Base-by-base conservation (phyloP, 2,888 invertebrate species). In the Cataglyphis altisquamis region DNA sequence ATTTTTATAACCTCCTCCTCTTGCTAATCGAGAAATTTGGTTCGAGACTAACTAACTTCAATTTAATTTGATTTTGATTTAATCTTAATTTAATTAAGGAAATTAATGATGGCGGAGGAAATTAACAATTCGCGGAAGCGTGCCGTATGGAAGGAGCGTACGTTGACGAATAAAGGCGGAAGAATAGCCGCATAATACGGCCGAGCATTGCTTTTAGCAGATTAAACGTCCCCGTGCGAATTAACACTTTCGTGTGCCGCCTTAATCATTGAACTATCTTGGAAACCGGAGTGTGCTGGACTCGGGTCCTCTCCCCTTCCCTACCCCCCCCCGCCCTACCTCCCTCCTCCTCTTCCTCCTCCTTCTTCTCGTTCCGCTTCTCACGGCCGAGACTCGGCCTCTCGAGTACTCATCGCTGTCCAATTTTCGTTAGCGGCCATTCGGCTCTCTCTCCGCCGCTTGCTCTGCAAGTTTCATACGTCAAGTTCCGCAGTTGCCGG, bases 401-500 rank as follows among this genome's bases (percentile, higher is more conserved):
- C 60, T 73, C 21, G 83, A 82, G 86, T 84, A 84, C 77, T 83
- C 89, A 86, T 87, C 89, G 86, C 86, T 87, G 89, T 89, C 86
- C 89, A 89, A 89, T 89, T 89, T 89, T 89, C 89, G 85, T 85
- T 86, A 87, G 86, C 87, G 87, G 70, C 88, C 88, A 88, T 88
- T 88, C 89, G 89, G 82, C 84, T 82, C 86, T 67, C 80, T 32
- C 80, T 41, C 70, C 66, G 82, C 29, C 82, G 83, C 84, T 89
- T 84, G 86, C 84, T 86, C 87, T 82, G 86, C 86, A 87, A 82
- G 86, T 84, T 78, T 29, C 87, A 78, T 87, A 84, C 84, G 86
- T 86, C 89, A 84, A 80, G 87, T 82, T 86, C 84, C 87, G 84
- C 89, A 86, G 73, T 88, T 84, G 84, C 55, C 82, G 82, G 84